These are phyloP conservation scores for Zaprionus africanus DNA, from an alignment of 1,140 invertebrate species.

Conservation along the genomic window DNA sequence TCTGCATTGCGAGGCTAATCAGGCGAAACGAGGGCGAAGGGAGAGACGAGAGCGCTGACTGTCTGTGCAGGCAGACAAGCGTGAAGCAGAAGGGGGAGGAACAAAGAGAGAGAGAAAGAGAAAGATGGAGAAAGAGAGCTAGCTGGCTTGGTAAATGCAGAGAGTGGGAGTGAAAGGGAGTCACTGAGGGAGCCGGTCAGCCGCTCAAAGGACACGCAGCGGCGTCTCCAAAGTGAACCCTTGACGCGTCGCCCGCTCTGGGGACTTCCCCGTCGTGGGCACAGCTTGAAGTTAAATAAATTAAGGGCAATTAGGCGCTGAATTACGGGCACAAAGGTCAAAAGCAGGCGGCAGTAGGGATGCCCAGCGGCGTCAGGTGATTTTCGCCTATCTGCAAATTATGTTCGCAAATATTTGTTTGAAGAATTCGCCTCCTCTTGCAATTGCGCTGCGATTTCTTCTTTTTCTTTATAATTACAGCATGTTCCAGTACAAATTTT, in stretches of 20 bases:
- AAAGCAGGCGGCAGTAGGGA: slow-evolving; percentile 15
- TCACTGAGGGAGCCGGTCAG: neutral
- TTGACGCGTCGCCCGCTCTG: slow-evolving; percentile 50
- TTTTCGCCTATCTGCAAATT: slow-evolving; percentile 51
- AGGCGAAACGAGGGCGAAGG: neutral
- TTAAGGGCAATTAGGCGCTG: slow-evolving; percentile 79
- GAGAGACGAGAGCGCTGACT: neutral
- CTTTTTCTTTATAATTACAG: slow-evolving; percentile 65
- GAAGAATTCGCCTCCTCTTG: slow-evolving; percentile 24
- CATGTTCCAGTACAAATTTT: slow-evolving; percentile 56
- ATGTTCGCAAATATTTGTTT: slow-evolving; percentile 61
- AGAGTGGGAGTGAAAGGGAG: neutral
- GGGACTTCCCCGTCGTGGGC: slow-evolving; percentile 30
- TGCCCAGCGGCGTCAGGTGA: slow-evolving; percentile 54
- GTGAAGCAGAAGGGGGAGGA: neutral
- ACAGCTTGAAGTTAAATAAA: slow-evolving; percentile 81
- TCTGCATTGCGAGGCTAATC: neutral
- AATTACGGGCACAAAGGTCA: slow-evolving; percentile 71
- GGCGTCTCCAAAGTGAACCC: slow-evolving; percentile 54
- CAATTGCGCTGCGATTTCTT: neutral
- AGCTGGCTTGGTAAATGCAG: neutral
- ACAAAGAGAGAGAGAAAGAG: neutral
- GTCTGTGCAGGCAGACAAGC: neutral
- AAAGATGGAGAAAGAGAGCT: neutral
- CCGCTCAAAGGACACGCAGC: slow-evolving; percentile 65